Evolutionary conservation across 1,140 invertebrate species (phyloP).

Genomic region (Medauroidea extradentata): DNA sequence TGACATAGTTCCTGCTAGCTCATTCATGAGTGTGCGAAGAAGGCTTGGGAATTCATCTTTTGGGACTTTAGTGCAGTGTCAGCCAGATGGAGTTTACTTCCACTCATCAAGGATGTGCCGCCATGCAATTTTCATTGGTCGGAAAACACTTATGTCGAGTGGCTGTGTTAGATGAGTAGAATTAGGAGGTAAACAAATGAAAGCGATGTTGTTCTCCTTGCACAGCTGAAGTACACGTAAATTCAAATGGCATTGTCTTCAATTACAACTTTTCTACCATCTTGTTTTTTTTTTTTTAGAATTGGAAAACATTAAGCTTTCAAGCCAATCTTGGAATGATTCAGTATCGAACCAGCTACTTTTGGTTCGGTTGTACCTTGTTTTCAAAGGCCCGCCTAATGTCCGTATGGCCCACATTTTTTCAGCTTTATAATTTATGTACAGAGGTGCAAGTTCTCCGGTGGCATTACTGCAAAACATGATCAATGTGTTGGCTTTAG

Average conservation of each 20-base stretch:
- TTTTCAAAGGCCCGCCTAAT: conserved; percentile 17
- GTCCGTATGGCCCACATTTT: conserved; percentile 22
- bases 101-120: conserved; percentile 31
- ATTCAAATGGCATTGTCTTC: neutral
- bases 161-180: conserved; percentile 38
- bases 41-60: too few relatives aligned
- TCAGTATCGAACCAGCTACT: conserved; percentile 37
- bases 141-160: conserved; percentile 40
- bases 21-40: too few relatives aligned
- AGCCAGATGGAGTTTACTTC: conserved; percentile 20
- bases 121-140: conserved; percentile 39
- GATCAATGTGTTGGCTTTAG: conserved; percentile 22
- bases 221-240: conserved; percentile 10
- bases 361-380: conserved; percentile 24
- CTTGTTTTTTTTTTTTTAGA: conserved; percentile 7
- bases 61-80: too few relatives aligned
- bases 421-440: conserved; percentile 27
- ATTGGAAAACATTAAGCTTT: conserved; percentile 23
- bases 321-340: conserved; percentile 37
- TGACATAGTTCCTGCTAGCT: too few relatives aligned
- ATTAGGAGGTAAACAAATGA: conserved; percentile 40
- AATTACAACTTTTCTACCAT: neutral
- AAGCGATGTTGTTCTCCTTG: conserved; percentile 32
- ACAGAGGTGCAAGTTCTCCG: conserved; percentile 17
- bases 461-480: conserved; percentile 26